These are phyloP conservation scores for Thereva nobilitata DNA, from an alignment of 2,888 invertebrate genomes.

Conservation along the genomic window DNA sequence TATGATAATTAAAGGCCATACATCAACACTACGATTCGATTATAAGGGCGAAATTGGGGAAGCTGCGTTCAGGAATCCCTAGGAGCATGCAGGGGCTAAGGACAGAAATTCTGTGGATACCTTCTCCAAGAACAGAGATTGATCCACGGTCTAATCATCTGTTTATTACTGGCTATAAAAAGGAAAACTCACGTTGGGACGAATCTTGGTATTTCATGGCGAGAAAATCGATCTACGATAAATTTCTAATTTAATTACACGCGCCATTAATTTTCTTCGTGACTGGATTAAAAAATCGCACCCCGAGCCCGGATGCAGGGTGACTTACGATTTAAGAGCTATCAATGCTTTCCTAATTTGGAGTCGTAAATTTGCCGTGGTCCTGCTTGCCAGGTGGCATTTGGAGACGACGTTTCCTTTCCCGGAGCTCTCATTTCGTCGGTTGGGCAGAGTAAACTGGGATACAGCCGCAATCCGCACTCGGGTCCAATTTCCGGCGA, in stretches of 20 bases:
- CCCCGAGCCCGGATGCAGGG: conserved; percentile 16
- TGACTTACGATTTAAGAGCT: conserved; percentile 37
- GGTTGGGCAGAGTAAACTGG: too few relatives aligned
- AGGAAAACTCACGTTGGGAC: background rate
- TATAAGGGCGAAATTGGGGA: too few relatives aligned
- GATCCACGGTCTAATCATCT: background rate
- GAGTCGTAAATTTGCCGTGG: conserved; percentile 27
- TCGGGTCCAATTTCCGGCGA: too few relatives aligned
- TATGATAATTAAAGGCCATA: too few relatives aligned
- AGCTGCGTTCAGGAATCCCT: too few relatives aligned
- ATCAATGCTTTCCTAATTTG: conserved; percentile 35
- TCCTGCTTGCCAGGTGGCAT: conserved; percentile 18
- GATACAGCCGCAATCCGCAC: too few relatives aligned
- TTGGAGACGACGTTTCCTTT: background rate
- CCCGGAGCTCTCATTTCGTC: too few relatives aligned
- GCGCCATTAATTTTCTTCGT: conserved; percentile 40
- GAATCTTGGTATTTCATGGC: conserved; percentile 1
- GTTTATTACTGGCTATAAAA: conserved; percentile 1
- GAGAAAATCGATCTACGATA: conserved; percentile 34
- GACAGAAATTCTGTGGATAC: too few relatives aligned
- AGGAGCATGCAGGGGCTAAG: too few relatives aligned
- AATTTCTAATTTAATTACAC: conserved; percentile 41
- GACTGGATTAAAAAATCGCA: conserved; percentile 38
- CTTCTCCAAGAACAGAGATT: too few relatives aligned
- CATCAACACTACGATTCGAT: too few relatives aligned